Evolutionary conservation across 2,113 vertebrate species (phyloP), one percentile per base, ranked within the genome.

Genomic region (Rhinichthys klamathensis): DNA sequence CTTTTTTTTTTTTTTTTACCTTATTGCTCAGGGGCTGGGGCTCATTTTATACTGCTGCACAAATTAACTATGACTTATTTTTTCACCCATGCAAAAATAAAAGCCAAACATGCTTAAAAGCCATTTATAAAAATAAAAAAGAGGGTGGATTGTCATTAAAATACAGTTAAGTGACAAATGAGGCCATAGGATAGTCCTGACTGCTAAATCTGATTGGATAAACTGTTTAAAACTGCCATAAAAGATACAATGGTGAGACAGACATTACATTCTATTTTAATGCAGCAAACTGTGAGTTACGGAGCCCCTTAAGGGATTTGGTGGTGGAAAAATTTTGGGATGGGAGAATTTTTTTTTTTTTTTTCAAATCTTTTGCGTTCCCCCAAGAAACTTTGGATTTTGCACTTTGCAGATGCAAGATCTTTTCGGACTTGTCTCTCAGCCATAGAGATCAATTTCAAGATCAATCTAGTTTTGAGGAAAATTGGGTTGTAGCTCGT

Each of bases 61-160:
- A 86, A 84, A 85, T 89, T 87, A 84, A 88, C 80, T 65, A 56
- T 56, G 35, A 76, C 88, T 88, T 82, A 84, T 88, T 90, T 88
- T 79, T 49, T 83, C n/a, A 74, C 11, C n/a, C 27, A 51, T 85
- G n/a, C 56, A 74, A 88, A 86, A 87, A 86, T 89, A 84, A 83
- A 87, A 60, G 21, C 61, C 21, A 25, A 61, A 60, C 11, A 61
- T 41, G 76, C 12, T 79, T 38, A 25, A 44, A 44, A 13, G 72
- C 13, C 23, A n/a, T 79, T 79, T 60, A 15, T 60, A 6, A 23
- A 2, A 2, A 8, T 27, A 41, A 32, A 65, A 56, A n/a, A 54
- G 30, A 79, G 5, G 41, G 76, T 63, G 23, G 21, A 25, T 23
- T 54, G 49, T 54, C 12, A 56, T 32, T 54, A 8, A 23, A 13